phyloP scores from a whole-genome alignment of 1,140 invertebrate genomes.

The Rhagoletis zephyria region DNA sequence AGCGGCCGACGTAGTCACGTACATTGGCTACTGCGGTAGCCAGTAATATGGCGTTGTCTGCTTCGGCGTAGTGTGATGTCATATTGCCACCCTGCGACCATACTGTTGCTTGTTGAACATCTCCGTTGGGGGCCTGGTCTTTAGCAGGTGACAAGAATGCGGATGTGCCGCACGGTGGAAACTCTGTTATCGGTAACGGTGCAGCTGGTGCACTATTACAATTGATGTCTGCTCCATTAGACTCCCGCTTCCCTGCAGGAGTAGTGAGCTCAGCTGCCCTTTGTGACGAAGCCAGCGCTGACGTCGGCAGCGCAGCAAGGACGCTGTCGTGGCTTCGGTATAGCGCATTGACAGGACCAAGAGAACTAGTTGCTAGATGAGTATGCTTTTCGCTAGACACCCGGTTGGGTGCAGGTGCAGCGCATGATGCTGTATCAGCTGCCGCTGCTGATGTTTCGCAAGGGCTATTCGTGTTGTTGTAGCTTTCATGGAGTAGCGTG shows the following conservation, averaged over 20 bases:
- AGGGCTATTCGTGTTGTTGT: not conserved
- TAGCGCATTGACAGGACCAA: not conserved
- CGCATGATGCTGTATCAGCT: not conserved
- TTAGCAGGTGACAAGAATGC: too few relatives aligned
- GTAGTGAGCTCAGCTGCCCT: not conserved
- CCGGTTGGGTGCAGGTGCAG: not conserved
- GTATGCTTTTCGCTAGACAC: not conserved
- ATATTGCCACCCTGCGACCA: not conserved
- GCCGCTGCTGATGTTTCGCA: too few relatives aligned
- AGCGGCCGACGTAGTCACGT: not conserved
- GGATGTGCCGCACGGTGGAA: too few relatives aligned
- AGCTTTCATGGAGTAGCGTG: not conserved
- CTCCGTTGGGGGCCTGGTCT: too few relatives aligned
- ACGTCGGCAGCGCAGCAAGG: not conserved
- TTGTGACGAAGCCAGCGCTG: not conserved
- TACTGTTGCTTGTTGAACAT: not conserved
- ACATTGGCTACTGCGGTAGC: not conserved
- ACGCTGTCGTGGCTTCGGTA: not conserved
- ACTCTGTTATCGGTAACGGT: too few relatives aligned
- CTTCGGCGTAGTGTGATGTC: not conserved
- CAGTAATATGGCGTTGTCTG: not conserved
- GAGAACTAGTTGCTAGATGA: not conserved
- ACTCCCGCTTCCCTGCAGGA: too few relatives aligned
- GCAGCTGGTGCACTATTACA: too few relatives aligned
- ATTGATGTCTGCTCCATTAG: too few relatives aligned